Percentiles rank a stretch among this genome's conserved stretches.
phyloP scores from a whole-genome alignment of 2,888 invertebrate genomes.

The Phaedon cochleariae region DNA sequence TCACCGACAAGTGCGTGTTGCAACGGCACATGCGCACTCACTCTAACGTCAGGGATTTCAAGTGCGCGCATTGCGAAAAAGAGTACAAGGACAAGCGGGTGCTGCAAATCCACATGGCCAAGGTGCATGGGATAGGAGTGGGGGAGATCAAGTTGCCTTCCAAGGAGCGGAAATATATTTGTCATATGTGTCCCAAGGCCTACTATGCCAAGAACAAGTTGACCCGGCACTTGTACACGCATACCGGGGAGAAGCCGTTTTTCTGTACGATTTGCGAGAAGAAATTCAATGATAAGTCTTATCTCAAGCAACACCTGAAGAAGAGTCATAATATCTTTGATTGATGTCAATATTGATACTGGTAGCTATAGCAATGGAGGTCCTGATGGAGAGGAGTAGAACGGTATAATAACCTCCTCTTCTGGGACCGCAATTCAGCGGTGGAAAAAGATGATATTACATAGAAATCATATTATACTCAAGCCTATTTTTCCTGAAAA shows the following conservation, averaged over 20 bases:
- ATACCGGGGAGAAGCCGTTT: conserved; percentile 52
- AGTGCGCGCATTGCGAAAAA: conserved; percentile 64
- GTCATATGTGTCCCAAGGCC: conserved; percentile 59
- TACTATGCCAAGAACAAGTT: conserved; percentile 52
- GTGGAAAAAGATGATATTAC: no score
- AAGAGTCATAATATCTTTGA: conserved; percentile 44
- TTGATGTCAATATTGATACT: background rate
- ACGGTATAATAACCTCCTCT: no score
- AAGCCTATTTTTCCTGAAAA: no score
- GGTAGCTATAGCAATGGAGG: no score
- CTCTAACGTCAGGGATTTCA: conserved; percentile 49
- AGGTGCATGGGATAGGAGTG: conserved; percentile 49
- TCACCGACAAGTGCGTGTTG: conserved; percentile 50
- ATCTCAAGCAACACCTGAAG: conserved; percentile 51
- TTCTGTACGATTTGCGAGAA: conserved; percentile 50
- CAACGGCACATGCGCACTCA: conserved; percentile 51
- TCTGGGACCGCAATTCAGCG: no score
- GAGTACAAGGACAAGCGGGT: conserved; percentile 64
- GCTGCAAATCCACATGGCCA: conserved; percentile 48
- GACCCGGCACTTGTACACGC: conserved; percentile 51
- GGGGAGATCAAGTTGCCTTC: conserved; percentile 56
- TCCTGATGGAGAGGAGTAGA: no score
- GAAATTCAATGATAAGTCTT: conserved; percentile 53
- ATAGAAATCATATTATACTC: no score
- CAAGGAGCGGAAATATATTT: conserved; percentile 56